phyloP scores from a whole-genome alignment of 2,113 vertebrate genomes.

The Nibea coibor region DNA sequence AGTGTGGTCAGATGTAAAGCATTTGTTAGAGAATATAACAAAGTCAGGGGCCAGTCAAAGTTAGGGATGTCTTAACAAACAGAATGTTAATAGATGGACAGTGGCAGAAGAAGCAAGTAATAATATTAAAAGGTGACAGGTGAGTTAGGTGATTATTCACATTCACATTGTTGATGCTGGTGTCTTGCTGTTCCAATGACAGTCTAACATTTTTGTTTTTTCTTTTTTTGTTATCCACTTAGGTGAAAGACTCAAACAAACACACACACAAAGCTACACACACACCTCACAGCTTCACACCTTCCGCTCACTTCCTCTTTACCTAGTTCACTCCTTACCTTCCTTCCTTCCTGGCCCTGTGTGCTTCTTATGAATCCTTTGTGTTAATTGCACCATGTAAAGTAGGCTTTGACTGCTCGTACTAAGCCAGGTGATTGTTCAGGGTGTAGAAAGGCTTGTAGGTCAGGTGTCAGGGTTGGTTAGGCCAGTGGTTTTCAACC shows the following conservation, averaged over 20 bases:
- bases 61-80: background rate
- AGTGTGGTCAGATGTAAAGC: background rate
- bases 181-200: slow-evolving; percentile 6
- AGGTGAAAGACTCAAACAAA: slow-evolving; percentile 81
- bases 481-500: slow-evolving; percentile 50
- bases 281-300: slow-evolving; percentile 37
- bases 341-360: slow-evolving; percentile 42
- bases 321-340: slow-evolving; percentile 38
- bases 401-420: background rate
- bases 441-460: slow-evolving; percentile 9
- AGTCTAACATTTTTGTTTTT: slow-evolving; percentile 73
- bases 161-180: background rate
- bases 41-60: background rate
- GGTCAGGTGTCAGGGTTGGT: slow-evolving; percentile 14
- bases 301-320: slow-evolving; percentile 21
- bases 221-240: slow-evolving; percentile 74
- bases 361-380: slow-evolving; percentile 33
- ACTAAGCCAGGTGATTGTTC: slow-evolving; percentile 15
- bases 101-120: background rate
- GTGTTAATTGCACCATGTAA: slow-evolving; percentile 9
- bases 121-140: background rate
- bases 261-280: slow-evolving; percentile 40
- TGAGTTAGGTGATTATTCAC: slow-evolving; percentile 2
- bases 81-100: background rate
- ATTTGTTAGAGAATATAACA: background rate